A percentile compares a stretch with the other conserved stretches of the same genome.
phyloP scores from a whole-genome alignment of 2,888 invertebrate species.

The Xiphydria camelus region DNA sequence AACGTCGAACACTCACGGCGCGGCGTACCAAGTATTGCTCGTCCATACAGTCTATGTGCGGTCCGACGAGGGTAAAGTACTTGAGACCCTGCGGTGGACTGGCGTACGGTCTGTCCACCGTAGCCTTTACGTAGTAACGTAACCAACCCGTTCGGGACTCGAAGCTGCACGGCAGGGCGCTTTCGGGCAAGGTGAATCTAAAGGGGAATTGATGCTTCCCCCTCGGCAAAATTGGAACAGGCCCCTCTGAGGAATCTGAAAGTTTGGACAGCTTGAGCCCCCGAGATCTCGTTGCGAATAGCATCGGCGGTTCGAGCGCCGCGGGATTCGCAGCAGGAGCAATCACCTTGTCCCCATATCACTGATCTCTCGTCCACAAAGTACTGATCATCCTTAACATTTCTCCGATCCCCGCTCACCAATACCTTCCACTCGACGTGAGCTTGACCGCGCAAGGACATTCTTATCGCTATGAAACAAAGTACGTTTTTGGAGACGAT shows the following conservation, averaged over 20 bases:
- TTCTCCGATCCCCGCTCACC: conserved; percentile 72
- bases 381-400: conserved; percentile 76
- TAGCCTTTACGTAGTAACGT: conserved; percentile 73
- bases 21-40: conserved; percentile 70
- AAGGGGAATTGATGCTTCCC: conserved; percentile 73
- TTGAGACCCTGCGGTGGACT: conserved; percentile 79
- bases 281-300: no score
- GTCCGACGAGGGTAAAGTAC: conserved; percentile 78
- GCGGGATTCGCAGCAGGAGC: no score
- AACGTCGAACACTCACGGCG: background rate
- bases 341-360: conserved; percentile 73
- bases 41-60: conserved; percentile 80
- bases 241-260: conserved; percentile 63
- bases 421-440: conserved; percentile 79
- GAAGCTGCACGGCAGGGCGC: conserved; percentile 74
- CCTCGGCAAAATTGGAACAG: conserved; percentile 70
- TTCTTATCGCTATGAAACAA: conserved; percentile 64
- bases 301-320: no score
- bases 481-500: no score
- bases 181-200: conserved; percentile 72
- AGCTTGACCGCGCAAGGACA: conserved; percentile 73
- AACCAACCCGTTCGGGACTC: conserved; percentile 75
- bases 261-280: no score
- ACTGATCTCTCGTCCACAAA: conserved; percentile 73
- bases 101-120: conserved; percentile 76